Percentiles rank a stretch among this genome's conserved stretches.
Evolutionary conservation across 2,888 invertebrate species (phyloP).

Genomic region (Dione juno): DNA sequence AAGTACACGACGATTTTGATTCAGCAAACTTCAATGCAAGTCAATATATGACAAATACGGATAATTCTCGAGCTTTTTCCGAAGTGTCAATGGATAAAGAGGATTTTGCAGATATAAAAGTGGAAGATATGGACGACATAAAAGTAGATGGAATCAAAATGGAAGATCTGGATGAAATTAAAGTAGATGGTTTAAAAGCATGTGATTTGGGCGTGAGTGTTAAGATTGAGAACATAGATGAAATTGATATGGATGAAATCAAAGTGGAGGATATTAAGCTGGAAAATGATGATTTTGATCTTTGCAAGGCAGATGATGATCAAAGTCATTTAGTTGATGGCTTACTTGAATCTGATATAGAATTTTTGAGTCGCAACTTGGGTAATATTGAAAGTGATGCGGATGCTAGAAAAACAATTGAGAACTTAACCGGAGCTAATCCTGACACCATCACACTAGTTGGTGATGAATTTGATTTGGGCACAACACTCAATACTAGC

Average conservation of each 20-base stretch:
- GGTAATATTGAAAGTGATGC: slow-evolving; percentile 80
- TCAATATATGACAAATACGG: slow-evolving; percentile 67
- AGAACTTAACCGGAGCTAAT: slow-evolving; percentile 77
- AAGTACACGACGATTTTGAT: slow-evolving; percentile 70
- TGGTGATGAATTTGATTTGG: slow-evolving; percentile 78
- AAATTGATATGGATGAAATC: slow-evolving; percentile 68
- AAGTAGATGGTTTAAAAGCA: slow-evolving; percentile 73
- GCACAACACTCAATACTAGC: slow-evolving; percentile 72
- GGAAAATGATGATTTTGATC: slow-evolving; percentile 70
- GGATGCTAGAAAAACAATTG: slow-evolving; percentile 80
- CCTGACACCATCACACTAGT: slow-evolving; percentile 76
- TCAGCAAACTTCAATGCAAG: slow-evolving; percentile 70
- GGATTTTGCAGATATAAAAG: slow-evolving; percentile 77
- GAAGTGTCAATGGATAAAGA: slow-evolving; percentile 72
- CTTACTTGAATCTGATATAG: slow-evolving; percentile 77
- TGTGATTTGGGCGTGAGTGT: slow-evolving; percentile 69
- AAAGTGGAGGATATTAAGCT: slow-evolving; percentile 78
- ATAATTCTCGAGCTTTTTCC: slow-evolving; percentile 68
- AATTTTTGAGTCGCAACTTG: slow-evolving; percentile 78
- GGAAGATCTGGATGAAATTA: slow-evolving; percentile 72
- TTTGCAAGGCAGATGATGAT: slow-evolving; percentile 69
- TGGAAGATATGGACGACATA: slow-evolving; percentile 77
- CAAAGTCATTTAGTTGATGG: slow-evolving; percentile 75
- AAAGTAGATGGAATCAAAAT: slow-evolving; percentile 76
- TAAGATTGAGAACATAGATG: slow-evolving; percentile 74